Percentiles rank a stretch among this genome's conserved stretches.
These are phyloP conservation scores for Cydia splendana DNA, from an alignment of 1,140 invertebrate species.

Conservation along the genomic window DNA sequence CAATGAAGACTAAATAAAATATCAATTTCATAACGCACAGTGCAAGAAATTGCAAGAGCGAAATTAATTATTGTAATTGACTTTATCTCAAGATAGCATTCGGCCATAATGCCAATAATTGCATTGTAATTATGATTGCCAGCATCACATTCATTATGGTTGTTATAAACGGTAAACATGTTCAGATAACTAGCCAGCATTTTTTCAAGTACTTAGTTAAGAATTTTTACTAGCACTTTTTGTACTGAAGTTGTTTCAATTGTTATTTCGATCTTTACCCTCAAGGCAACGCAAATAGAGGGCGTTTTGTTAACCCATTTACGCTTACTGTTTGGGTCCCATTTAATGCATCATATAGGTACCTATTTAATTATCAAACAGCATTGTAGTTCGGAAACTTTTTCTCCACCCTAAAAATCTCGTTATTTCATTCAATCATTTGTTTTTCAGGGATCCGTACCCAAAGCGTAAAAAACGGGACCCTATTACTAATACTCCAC, in stretches of 20 bases:
- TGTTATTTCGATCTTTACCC: neutral
- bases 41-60: constrained; percentile 13
- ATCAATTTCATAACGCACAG: constrained; percentile 35
- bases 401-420: too few species aligned
- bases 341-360: too few species aligned
- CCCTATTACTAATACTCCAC: too few species aligned
- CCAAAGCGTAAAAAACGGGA: too few species aligned
- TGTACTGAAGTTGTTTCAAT: neutral
- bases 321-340: too few species aligned
- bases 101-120: constrained; percentile 18
- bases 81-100: constrained; percentile 11
- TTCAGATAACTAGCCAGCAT: neutral
- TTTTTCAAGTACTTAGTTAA: neutral
- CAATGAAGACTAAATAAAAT: constrained; percentile 22
- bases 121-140: constrained; percentile 2
- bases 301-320: neutral
- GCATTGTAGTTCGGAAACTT: too few species aligned
- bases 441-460: too few species aligned
- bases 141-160: neutral
- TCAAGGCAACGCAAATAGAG: neutral
- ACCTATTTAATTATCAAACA: too few species aligned
- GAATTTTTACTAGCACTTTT: neutral
- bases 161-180: constrained; percentile 5
- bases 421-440: too few species aligned
- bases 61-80: constrained; percentile 27